Base-by-base conservation (phyloP, 2,888 invertebrate genomes). In the Nymphalis c-album region DNA sequence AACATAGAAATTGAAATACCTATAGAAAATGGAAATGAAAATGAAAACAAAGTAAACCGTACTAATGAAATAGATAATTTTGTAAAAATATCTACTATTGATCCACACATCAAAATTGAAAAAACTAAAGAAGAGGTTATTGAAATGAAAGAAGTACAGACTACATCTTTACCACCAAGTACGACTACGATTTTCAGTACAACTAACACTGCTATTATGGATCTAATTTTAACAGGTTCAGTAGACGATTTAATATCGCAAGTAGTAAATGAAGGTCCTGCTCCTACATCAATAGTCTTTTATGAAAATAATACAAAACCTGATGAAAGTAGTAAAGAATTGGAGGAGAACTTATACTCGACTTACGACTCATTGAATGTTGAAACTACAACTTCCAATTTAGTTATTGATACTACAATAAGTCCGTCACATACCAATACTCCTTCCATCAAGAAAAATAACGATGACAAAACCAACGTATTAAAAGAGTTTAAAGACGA, bases 181-280 rank as follows among this genome's bases (percentile, higher is more conserved):
- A 76, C 78, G 5, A 74, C 78, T 7, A 45, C 61, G 71, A 46
- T 72, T 22, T 55, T 75, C 50, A 78, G 57, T 20, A 48, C 64
- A 35, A 64, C 59, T 16, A 60, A 48, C 18, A 17, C 68, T 45
- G 66, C 60, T 35, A 86, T 88, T 5, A 85, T 90, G 17, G 92
- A 92, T 75, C 83, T 87, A 60, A 81, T 90, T 71, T 77, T 92
- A 71, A 86, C 90, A 1, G 91, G 88, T 72, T 93, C 92, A 3
- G 91, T 93, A 87, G 90, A 82, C 65, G 91, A 92, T 77, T 80
- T 93, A 74, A 50, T 93, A n/a, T 92, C 89, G n/a, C 93, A 93
- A 81, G 85, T 93, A 64, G 90, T 87, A 7, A 82, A 91, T 63
- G 71, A 74, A 45, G 74, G 77, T 48, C 73, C 81, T 16, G 76